Evolutionary conservation across 2,888 invertebrate species (phyloP).

Genomic region (Mythimna ferrago): DNA sequence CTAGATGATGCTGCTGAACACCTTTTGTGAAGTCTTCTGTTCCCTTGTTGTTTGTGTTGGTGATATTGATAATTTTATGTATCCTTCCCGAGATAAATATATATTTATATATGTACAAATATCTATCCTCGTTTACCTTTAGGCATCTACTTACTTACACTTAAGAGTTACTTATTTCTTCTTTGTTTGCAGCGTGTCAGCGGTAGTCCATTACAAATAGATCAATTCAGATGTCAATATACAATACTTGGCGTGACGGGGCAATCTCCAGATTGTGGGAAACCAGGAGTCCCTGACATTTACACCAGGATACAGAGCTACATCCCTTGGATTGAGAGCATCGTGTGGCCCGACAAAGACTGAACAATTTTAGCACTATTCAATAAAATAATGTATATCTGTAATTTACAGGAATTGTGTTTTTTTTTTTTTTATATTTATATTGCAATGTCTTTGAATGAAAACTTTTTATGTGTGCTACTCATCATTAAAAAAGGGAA

Average conservation of each 20-base stretch:
- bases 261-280: slow-evolving; percentile 81
- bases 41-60: not conserved
- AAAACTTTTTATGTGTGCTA: not conserved
- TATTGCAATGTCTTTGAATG: not conserved
- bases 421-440: not conserved
- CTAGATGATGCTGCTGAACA: too few relatives aligned
- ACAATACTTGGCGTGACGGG: slow-evolving; percentile 88
- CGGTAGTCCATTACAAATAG: slow-evolving; percentile 62
- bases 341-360: slow-evolving; percentile 87
- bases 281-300: slow-evolving; percentile 83
- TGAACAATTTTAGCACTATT: slow-evolving; percentile 23
- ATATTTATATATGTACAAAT: too few relatives aligned
- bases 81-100: not conserved
- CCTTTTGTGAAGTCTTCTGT: too few relatives aligned
- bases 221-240: slow-evolving; percentile 82
- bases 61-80: not conserved
- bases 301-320: slow-evolving; percentile 90
- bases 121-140: not conserved
- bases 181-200: slow-evolving; percentile 27
- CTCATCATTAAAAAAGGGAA: not conserved
- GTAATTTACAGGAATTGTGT: not conserved
- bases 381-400: slow-evolving; percentile 12
- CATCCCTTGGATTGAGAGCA: slow-evolving; percentile 90
- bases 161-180: not conserved
- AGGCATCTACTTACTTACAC: not conserved